Evolutionary conservation across 2,888 invertebrate species (phyloP), one percentile per base, ranked within the genome.

Genomic region (Dione vanillae): DNA sequence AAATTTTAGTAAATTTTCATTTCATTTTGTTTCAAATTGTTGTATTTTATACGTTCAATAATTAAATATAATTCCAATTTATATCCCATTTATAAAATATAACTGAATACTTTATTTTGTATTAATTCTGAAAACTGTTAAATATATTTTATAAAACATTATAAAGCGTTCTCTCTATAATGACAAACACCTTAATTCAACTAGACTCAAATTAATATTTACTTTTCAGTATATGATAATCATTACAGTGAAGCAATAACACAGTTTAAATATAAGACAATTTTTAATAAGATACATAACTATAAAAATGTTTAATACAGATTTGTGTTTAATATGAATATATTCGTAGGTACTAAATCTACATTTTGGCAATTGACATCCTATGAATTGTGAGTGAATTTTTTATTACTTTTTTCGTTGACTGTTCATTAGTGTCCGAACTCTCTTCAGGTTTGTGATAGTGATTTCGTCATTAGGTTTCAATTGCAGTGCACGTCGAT

Each of bases 381-480:
- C 82, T 85, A 83, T 82, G 80, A 82, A 74, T 78, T 64, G 70
- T 77, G 74, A 75, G 76, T 78, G 74, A 68, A 72, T 75, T 56
- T 52, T 43, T 12, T 62, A 51, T 82, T 87, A 88, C 80, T 88
- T 90, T 79, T 81, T 87, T 75, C 84, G 87, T 78, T 88, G 85
- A 75, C 86, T 85, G 73, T 81, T 86, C 88, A 92, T 92, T 14
- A 92, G 82, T 52, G 91, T 79, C 76, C 87, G 78, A 10, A 93
- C 91, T 79, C 91, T 81, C 73, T 97, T 96, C 71, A 99, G 94
- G 92, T 99, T 99, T 72, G 96, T 96, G 83, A 97, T 93, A 51
- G 98, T 98, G 71, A 98, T 97, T 72, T 95, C 95, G 87, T 99
- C 98, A 75, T 96, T 96, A 0, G 99, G 99, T 83, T 97, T 96